phyloP scores from a whole-genome alignment of 2,888 invertebrate genomes.

The Pycnomerus fuliginosus region DNA sequence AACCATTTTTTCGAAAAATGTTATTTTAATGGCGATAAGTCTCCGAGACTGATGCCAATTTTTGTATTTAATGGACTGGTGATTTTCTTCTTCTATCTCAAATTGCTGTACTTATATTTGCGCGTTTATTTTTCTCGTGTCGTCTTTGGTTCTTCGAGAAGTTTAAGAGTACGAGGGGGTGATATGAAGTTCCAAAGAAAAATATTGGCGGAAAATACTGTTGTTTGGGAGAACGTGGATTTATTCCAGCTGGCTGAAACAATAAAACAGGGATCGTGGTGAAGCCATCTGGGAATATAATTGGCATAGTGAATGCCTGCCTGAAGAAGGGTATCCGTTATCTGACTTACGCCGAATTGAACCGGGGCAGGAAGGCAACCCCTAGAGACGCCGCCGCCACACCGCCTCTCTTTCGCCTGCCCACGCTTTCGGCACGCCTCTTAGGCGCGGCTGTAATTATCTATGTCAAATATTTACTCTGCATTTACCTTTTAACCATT shows the following conservation, averaged over 20 bases:
- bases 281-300: slow-evolving; percentile 25
- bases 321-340: slow-evolving; percentile 17
- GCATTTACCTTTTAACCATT: slow-evolving; percentile 53
- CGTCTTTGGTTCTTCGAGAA: no score
- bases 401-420: slow-evolving; percentile 17
- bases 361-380: slow-evolving; percentile 29
- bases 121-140: no score
- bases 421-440: slow-evolving; percentile 42
- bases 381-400: slow-evolving; percentile 35
- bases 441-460: slow-evolving; percentile 52
- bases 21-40: no score
- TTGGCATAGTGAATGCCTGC: slow-evolving; percentile 22
- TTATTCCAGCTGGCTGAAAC: slow-evolving; percentile 17
- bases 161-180: no score
- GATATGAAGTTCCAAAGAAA: no score
- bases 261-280: slow-evolving; percentile 19
- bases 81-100: no score
- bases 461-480: slow-evolving; percentile 51
- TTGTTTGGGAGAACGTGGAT: no score
- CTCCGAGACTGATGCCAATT: no score
- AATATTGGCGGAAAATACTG: no score
- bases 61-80: no score
- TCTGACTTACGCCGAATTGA: slow-evolving; percentile 21
- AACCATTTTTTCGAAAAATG: no score
- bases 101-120: no score